Base-by-base conservation (phyloP, 2,888 invertebrate species). In the Dascillus cervinus region DNA sequence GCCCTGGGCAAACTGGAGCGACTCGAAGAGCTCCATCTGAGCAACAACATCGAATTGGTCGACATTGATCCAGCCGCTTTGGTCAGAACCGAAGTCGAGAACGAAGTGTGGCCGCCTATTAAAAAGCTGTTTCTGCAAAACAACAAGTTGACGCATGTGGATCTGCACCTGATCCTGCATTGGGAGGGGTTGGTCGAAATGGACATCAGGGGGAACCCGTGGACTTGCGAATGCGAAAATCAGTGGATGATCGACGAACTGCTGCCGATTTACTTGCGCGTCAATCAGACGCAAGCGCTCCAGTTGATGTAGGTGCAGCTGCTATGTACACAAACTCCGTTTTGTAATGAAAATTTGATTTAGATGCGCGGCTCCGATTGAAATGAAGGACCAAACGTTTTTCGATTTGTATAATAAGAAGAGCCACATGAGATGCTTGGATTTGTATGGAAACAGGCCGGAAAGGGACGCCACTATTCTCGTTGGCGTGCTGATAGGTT, bases 221-320 rank as follows among this genome's bases (percentile, higher is more conserved):
- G 75, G 78, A 64, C 71, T 13, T 89, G 88, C 52, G 84, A 85
- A 55, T 82, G 82, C 50, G 70, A 77, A 34, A 84, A 85, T 33
- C 77, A 82, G 50, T 82, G 82, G 75, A 70, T 88, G 64, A 75
- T 85, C 11, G 70, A 75, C 15, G 63, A 70, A 10, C 58, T 85
- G 27, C 70, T 75, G 15, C 68, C 71, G 0, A 55, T 70, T 10
- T 68, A 79, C 2, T 64, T 71, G 2, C 56, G 55, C 10, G 64
- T 64, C 20, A 60, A 64, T 1, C 55, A 57, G 1, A 67, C 67
- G 8, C 52, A 58, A 14, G 65, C 73, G 0, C n/a, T n/a, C n/a
- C n/a, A n/a, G n/a, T n/a, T n/a, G n/a, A 58, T 64, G 9, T 56
- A 62, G 14, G 65, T 75, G 56, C 54, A 61, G 66, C 47, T 34